These are phyloP conservation scores for Diacarnus erythraeanus DNA, from an alignment of 37 sponge, comb jelly and placozoan species.

Conservation along the genomic window DNA sequence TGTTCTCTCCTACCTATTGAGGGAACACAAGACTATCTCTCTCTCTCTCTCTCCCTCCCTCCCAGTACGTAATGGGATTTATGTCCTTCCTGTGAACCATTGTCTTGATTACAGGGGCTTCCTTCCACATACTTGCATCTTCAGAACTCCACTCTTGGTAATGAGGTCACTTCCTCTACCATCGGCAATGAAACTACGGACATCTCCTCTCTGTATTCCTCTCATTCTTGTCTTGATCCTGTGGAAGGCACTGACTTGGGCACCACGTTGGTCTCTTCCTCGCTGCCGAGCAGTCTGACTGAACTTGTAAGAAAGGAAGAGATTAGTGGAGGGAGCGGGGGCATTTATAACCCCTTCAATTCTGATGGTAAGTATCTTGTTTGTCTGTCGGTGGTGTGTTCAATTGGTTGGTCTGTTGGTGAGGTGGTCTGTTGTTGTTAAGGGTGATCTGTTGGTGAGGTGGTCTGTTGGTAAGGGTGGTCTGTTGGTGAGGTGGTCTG, in stretches of 20 bases:
- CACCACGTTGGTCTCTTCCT: constrained; percentile 12
- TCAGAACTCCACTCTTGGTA: background rate
- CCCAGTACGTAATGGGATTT: background rate
- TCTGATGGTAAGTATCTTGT: constrained; percentile 23
- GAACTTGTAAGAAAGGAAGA: background rate
- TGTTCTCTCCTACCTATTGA: too few species aligned
- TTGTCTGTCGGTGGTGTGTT: background rate
- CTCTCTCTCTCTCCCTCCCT: background rate
- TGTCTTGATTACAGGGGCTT: background rate
- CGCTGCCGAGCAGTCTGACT: constrained; percentile 4
- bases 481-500: too few species aligned
- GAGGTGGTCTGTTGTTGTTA: too few species aligned
- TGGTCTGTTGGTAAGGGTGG: too few species aligned
- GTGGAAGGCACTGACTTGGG: background rate
- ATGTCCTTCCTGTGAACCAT: background rate
- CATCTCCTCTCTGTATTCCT: constrained; percentile 5
- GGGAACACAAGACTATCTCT: too few species aligned
- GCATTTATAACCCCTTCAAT: constrained; percentile 39
- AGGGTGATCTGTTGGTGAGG: too few species aligned
- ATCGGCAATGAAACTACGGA: too few species aligned
- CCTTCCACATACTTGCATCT: constrained; percentile 8
- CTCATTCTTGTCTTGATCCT: background rate
- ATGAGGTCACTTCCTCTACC: background rate
- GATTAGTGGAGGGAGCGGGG: background rate
- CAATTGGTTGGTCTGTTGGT: background rate